A percentile compares a stretch with the other conserved stretches of the same genome.
These are phyloP conservation scores for Alviniconcha marisindica DNA, from an alignment of 1,140 invertebrate species.

Conservation along the genomic window DNA sequence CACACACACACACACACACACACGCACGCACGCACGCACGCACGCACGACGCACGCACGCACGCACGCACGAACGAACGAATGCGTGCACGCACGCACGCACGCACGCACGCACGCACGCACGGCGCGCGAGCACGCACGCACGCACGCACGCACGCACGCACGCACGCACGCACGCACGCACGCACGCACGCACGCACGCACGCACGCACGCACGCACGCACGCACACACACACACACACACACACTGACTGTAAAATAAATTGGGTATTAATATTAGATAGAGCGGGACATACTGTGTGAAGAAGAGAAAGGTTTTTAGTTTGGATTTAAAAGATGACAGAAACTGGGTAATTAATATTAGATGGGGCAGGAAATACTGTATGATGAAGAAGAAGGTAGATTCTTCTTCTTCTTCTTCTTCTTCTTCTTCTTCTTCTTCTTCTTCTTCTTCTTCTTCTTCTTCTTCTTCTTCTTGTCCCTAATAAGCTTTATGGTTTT, in stretches of 20 bases:
- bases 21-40: neutral
- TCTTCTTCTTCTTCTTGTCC: neutral
- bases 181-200: neutral
- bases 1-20: neutral
- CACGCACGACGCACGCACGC: neutral
- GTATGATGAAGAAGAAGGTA: too few species aligned
- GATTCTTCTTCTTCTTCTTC: slow-evolving; percentile 34
- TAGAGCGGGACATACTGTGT: too few species aligned
- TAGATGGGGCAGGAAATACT: too few species aligned
- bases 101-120: slow-evolving; percentile 1
- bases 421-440: slow-evolving; percentile 34
- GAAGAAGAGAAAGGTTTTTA: too few species aligned
- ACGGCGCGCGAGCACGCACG: too few species aligned
- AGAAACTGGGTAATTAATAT: too few species aligned
- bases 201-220: neutral
- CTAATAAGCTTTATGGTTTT: too few species aligned
- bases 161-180: neutral
- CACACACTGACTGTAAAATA: neutral
- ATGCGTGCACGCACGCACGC: neutral
- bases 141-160: neutral
- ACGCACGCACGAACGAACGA: neutral
- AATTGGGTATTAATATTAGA: too few species aligned
- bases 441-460: slow-evolving; percentile 30
- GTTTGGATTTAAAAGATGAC: too few species aligned
- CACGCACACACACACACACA: neutral